phyloP scores from a whole-genome alignment of 2,888 invertebrate genomes.

The Gisinianus flammeolus region DNA sequence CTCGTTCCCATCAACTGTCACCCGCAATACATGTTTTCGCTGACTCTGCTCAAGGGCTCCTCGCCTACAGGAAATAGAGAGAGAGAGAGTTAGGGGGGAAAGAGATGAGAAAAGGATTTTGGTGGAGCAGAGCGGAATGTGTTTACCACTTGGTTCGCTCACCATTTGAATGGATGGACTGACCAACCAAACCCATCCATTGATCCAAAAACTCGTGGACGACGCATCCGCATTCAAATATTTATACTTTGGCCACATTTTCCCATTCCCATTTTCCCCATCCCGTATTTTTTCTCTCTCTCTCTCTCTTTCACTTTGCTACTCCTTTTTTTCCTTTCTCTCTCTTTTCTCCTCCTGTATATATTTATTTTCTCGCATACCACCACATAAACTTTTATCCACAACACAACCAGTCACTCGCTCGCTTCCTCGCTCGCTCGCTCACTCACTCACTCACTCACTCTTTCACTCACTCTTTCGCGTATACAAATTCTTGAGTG shows the following conservation, averaged over 20 bases:
- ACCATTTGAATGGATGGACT: neutral
- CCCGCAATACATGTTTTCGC: neutral
- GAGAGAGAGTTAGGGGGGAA: neutral
- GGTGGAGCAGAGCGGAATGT: neutral
- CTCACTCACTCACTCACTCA: neutral
- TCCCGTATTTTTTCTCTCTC: neutral
- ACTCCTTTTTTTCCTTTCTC: neutral
- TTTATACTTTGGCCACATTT: neutral
- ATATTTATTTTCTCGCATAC: too few species aligned
- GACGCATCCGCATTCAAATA: constrained; percentile 21
- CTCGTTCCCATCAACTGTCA: neutral
- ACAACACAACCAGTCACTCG: neutral
- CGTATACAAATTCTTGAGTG: neutral
- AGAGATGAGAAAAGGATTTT: neutral
- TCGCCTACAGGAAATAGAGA: neutral
- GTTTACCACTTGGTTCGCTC: neutral
- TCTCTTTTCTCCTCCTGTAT: neutral
- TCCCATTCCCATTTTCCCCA: neutral
- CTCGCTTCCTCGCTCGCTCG: neutral
- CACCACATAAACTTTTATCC: too few species aligned
- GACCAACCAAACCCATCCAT: neutral
- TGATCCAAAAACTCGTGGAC: neutral
- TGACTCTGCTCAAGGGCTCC: neutral
- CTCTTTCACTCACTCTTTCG: neutral
- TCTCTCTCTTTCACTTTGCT: neutral